A percentile compares a stretch with the other conserved stretches of the same genome.
phyloP scores from a whole-genome alignment of 2,113 vertebrate genomes.

The Colistium nudipinnis region DNA sequence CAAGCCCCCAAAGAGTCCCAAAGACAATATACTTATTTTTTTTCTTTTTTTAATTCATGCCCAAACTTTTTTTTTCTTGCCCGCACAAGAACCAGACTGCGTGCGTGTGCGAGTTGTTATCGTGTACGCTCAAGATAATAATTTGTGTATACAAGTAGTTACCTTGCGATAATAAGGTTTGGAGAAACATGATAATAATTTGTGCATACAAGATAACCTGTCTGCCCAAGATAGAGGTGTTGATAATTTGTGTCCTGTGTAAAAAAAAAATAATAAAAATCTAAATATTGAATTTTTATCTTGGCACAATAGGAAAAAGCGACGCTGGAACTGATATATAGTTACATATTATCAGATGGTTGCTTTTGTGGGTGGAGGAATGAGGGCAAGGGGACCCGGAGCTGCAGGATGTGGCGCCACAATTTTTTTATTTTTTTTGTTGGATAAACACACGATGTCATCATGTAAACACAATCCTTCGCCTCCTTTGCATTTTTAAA shows the following conservation, averaged over 20 bases:
- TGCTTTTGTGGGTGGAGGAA: constrained; percentile 22
- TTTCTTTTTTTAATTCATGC: background rate
- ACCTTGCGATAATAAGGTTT: background rate
- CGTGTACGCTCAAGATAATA: background rate
- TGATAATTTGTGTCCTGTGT: background rate
- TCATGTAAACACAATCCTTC: constrained; percentile 78
- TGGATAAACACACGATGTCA: constrained; percentile 75
- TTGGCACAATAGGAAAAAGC: no score
- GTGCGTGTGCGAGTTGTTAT: background rate
- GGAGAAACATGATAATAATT: background rate
- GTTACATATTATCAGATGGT: no score
- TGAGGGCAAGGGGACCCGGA: constrained; percentile 30
- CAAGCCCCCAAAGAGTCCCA: background rate
- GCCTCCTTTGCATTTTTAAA: constrained; percentile 76
- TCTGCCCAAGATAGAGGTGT: background rate
- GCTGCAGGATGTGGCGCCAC: constrained; percentile 46
- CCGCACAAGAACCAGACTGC: background rate
- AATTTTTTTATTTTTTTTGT: no score
- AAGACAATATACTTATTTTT: background rate
- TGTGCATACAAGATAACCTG: background rate
- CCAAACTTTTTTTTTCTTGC: background rate
- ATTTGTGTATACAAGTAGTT: background rate
- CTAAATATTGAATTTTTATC: no score
- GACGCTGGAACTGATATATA: no score
- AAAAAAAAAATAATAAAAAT: no score